Base-by-base conservation (phyloP, 1,140 invertebrate genomes). In the Drosophila pachea region DNA sequence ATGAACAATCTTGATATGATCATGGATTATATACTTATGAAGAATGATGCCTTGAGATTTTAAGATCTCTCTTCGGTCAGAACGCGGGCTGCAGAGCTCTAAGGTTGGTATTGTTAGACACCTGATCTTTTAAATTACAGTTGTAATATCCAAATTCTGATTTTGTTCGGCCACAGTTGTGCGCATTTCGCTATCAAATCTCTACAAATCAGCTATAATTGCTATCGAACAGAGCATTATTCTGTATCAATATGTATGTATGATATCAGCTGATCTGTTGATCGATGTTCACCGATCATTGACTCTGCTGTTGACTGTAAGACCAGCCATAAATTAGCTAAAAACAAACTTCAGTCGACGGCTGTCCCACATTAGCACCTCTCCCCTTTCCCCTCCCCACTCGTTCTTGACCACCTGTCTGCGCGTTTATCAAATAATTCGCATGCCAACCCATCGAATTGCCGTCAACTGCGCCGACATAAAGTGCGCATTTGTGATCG, bases 401-500 rank as follows among this genome's bases (percentile, higher is more conserved):
- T 22, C 38, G n/a, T 16, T 12, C 14, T 29, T 45, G 22, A n/a
- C 14, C 36, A 33, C 53, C 52, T 52, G 52, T 48, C 63, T 62
- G 59, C 29, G 16, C n/a, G 31, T 56, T 56, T 56, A 74, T 74
- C 65, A 63, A 83, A 87, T 79, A 83, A 73, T 75, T 87, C 76
- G 67, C 66, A 83, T 87, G 79, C 68, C 74, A 65, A 71, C 68
- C 73, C 76, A 76, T 75, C 68, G 76, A 59, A 76, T 71, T 67
- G 76, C 63, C 65, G 58, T 47, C 66, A 74, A 74, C 73, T 61
- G 76, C 78, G 76, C 70, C 68, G 74, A 79, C 84, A 79, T 78
- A 74, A 87, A 83, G 78, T 87, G 74, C 65, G 69, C 70, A 81
- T 68, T 79, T 87, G 84, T 87, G 83, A 77, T 87, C 71, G 68